Evolutionary conservation across 2,797 vertebrate species (phyloP).

Genomic region (Iguana delicatissima): DNA sequence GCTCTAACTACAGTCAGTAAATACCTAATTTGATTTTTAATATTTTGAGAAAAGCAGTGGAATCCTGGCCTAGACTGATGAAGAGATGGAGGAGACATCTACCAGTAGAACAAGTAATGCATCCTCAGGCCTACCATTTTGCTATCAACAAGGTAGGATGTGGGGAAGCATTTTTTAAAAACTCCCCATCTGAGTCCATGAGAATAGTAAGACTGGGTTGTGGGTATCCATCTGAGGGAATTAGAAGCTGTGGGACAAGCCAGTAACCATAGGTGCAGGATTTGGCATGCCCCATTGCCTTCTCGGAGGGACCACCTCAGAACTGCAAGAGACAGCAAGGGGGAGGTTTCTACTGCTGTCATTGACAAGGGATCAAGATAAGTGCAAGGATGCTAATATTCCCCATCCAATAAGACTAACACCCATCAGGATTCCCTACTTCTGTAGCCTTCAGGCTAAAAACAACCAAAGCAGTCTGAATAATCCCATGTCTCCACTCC

Average conservation of each 20-base stretch:
- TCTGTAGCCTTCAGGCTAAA: not conserved
- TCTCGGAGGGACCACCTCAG: not conserved
- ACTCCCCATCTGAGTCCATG: not conserved
- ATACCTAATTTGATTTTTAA: not conserved
- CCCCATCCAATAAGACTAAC: not conserved
- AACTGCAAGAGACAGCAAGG: not conserved
- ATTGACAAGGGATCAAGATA: not conserved
- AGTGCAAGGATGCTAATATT: not conserved
- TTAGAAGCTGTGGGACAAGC: not conserved
- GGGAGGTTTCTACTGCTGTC: not conserved
- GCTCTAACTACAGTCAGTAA: not conserved
- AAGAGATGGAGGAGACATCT: not conserved
- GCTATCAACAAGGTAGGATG: not conserved
- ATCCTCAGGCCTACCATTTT: not conserved
- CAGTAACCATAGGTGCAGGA: not conserved
- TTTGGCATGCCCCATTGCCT: not conserved
- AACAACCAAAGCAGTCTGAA: not conserved
- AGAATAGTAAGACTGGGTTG: not conserved
- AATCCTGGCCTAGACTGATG: not conserved
- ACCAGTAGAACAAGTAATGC: not conserved
- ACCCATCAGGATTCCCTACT: not conserved
- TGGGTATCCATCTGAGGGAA: not conserved
- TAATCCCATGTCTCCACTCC: not conserved
- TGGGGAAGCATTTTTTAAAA: not conserved
- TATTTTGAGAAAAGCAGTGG: not conserved